Conservation (phyloP, 2,113 vertebrate genomes). For the Ammodramus savannarum region DNA sequence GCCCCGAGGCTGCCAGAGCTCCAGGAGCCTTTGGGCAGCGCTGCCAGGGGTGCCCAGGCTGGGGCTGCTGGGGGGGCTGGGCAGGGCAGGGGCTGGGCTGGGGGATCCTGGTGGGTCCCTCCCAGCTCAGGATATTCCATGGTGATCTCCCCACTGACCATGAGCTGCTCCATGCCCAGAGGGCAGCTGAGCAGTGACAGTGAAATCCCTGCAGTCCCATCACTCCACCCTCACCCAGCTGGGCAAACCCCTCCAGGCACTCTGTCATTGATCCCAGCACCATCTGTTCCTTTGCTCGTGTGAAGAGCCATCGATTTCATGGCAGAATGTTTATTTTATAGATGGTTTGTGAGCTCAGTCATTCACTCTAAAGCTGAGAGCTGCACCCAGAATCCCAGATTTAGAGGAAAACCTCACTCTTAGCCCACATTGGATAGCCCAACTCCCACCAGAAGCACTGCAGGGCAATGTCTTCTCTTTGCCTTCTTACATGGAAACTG, state of each 20-base stretch:
- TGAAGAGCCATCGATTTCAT: not conserved
- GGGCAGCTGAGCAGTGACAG: not conserved
- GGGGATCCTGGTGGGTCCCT: accelerated
- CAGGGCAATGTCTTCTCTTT: not conserved
- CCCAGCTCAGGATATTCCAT: not conserved
- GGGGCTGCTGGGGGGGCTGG: not conserved
- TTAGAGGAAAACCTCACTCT: not conserved
- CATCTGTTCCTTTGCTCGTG: not conserved
- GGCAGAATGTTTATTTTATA: not conserved
- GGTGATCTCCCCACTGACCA: not conserved
- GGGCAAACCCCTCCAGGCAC: not conserved
- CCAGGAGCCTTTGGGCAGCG: not conserved
- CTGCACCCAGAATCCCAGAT: not conserved
- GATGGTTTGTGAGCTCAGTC: not conserved
- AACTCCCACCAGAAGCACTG: not conserved
- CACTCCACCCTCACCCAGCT: not conserved
- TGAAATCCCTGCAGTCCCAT: not conserved
- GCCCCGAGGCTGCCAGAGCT: not conserved
- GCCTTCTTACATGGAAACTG: not conserved
- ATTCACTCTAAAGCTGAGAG: not conserved
- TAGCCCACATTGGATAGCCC: not conserved
- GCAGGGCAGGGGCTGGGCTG: accelerated
- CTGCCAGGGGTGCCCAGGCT: not conserved
- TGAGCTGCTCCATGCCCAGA: not conserved
- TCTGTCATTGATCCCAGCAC: not conserved